phyloP scores from a whole-genome alignment of 2,113 vertebrate species.

The Ptilorrhoa leucosticta region DNA sequence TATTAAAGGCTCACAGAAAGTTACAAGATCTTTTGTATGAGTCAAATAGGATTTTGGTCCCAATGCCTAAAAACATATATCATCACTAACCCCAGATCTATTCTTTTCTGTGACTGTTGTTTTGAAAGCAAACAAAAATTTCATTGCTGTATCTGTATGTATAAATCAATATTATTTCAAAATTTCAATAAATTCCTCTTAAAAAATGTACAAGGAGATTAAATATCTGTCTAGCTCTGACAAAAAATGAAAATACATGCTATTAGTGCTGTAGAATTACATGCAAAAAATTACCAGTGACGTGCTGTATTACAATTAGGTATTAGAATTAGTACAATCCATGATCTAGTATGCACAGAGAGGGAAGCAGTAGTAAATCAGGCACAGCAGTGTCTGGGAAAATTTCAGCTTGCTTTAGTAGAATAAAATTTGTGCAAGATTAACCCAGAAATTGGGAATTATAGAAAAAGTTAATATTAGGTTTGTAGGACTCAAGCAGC shows the following conservation, averaged over 20 bases:
- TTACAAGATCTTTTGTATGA: background rate
- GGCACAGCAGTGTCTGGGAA: background rate
- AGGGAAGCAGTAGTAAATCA: background rate
- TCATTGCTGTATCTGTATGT: background rate
- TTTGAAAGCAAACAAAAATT: background rate
- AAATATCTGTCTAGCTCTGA: background rate
- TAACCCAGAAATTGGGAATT: background rate
- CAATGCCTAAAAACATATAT: background rate
- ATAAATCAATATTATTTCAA: background rate
- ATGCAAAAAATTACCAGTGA: background rate
- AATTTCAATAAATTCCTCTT: background rate
- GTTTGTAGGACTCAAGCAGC: background rate
- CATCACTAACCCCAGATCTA: background rate
- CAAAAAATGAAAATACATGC: background rate
- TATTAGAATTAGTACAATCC: background rate
- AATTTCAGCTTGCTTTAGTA: background rate
- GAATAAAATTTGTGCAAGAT: background rate
- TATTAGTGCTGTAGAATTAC: background rate
- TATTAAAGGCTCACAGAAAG: background rate
- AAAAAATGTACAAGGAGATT: background rate
- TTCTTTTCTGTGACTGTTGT: background rate
- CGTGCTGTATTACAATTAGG: background rate
- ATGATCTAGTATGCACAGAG: background rate
- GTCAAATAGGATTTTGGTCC: background rate
- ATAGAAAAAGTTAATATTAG: background rate